Conservation (phyloP, 1,140 invertebrate species). For the Drosophila carrolli region DNA sequence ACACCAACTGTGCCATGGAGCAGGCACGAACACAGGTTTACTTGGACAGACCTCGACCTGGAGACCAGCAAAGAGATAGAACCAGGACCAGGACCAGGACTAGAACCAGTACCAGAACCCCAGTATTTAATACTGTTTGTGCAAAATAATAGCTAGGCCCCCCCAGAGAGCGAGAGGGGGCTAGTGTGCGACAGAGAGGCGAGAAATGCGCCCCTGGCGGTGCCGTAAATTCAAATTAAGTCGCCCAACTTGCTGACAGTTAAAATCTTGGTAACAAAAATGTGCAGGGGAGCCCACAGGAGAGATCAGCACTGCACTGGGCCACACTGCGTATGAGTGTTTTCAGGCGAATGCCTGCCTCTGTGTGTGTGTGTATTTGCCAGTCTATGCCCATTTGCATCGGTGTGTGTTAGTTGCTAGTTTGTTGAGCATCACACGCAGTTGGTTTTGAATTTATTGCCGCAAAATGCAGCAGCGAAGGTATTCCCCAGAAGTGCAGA, state of each 20-base stretch:
- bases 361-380: conserved; percentile 8
- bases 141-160: conserved; percentile 67
- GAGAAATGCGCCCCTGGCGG: conserved; percentile 56
- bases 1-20: conserved; percentile 18
- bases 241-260: conserved; percentile 82
- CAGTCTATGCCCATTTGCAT: conserved; percentile 24
- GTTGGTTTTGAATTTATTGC: conserved; percentile 74
- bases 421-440: conserved; percentile 71
- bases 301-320: conserved; percentile 63
- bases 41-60: conserved; percentile 49
- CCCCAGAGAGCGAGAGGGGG: conserved; percentile 19
- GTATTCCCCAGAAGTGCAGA: conserved; percentile 63
- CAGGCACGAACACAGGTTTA: conserved; percentile 44
- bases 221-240: conserved; percentile 83
- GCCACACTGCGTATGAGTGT: conserved; percentile 41
- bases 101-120: conserved; percentile 19
- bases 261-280: conserved; percentile 82
- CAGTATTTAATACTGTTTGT: conserved; percentile 80
- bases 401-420: conserved; percentile 66
- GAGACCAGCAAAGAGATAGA: conserved; percentile 33
- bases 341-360: conserved; percentile 5
- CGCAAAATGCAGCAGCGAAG: conserved; percentile 57
- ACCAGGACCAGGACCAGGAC: conserved; percentile 1
- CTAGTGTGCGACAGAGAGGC: not conserved
- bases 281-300: conserved; percentile 60